Evolutionary conservation across 1,140 invertebrate genomes (phyloP).

Genomic region (Aethina tumida): DNA sequence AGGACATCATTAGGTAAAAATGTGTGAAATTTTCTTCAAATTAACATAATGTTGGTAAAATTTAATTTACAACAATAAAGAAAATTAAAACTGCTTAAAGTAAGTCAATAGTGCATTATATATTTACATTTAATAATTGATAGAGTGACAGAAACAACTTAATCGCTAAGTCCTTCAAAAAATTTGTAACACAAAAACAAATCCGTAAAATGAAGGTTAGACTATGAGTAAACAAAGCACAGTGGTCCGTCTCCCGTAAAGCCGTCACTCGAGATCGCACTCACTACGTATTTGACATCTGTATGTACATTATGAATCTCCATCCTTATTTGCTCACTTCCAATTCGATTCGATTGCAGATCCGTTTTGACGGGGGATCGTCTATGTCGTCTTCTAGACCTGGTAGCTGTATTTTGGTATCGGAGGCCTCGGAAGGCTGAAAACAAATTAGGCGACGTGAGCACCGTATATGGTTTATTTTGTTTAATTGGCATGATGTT

Average conservation of each 20-base stretch:
- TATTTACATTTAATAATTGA: too few relatives aligned
- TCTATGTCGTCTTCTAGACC: conserved; percentile 52
- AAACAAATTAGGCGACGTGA: conserved; percentile 1
- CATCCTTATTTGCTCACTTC: conserved; percentile 26
- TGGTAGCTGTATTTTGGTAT: conserved; percentile 63
- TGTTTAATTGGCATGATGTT: not conserved
- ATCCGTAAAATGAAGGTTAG: too few relatives aligned
- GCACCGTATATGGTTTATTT: not conserved
- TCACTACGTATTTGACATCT: conserved; percentile 1
- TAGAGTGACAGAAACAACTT: too few relatives aligned
- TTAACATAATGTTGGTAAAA: too few relatives aligned
- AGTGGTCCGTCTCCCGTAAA: conserved; percentile 2
- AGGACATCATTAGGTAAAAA: too few relatives aligned
- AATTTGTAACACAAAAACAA: too few relatives aligned
- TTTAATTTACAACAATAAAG: too few relatives aligned
- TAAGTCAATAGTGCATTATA: too few relatives aligned
- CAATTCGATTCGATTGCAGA: conserved; percentile 32
- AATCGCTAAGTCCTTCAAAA: too few relatives aligned
- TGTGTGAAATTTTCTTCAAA: too few relatives aligned
- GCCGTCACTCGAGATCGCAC: conserved; percentile 7
- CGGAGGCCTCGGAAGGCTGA: conserved; percentile 66
- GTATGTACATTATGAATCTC: conserved; percentile 20
- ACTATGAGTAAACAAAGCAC: conserved; percentile 7
- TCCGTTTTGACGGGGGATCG: conserved; percentile 42
- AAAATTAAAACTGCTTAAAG: too few relatives aligned